Evolutionary conservation across 2,113 vertebrate species (phyloP), one percentile per base, ranked within the genome.

Genomic region (Grammomys surdaster): DNA sequence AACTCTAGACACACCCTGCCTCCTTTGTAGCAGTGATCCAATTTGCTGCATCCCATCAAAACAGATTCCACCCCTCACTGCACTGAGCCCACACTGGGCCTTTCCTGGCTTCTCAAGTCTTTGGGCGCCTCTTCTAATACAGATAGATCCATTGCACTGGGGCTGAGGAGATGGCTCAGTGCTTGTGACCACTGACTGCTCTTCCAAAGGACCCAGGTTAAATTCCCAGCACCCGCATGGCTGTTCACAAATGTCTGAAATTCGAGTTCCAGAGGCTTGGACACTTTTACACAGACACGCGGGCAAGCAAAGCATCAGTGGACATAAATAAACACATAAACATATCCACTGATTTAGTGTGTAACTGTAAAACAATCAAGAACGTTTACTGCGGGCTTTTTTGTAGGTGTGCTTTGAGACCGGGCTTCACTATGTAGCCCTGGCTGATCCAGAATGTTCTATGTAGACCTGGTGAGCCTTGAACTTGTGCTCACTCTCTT

Each of bases 11-110:
- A 85, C 7, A 56, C 5, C 11, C 3, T 28, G 86, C 0, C 75
- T 9, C 20, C 8, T 24, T 72, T 90, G 3, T 17, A 91, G 28
- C 33, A 58, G 85, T 76, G 40, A 90, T 1, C 31, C 33, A 96
- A 51, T 81, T 93, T 65, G 96, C 80, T 86, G 69, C n/a, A 89
- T 95, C 33, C 48, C n/a, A 89, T 43, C 40, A 93, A 9, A 93
- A 63, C 26, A 91, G 91, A 91, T 43, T 86, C 88, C 89, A 80
- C 16, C 19, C 81, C 14, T 93, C 93, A 94, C 51, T 91, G 77
- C 51, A 90, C 17, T 73, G n/a, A 95, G 72, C 40, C 24, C 51
- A 93, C 85, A 89, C 19, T 16, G 36, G 13, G 3, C 0, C 17
- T 93, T 78, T 94, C 89, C 24, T 72, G 86, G 69, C 7, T 92